A percentile compares a stretch with the other conserved stretches of the same genome.
phyloP scores from a whole-genome alignment of 2,888 invertebrate genomes.

The Habroteleia sp. region DNA sequence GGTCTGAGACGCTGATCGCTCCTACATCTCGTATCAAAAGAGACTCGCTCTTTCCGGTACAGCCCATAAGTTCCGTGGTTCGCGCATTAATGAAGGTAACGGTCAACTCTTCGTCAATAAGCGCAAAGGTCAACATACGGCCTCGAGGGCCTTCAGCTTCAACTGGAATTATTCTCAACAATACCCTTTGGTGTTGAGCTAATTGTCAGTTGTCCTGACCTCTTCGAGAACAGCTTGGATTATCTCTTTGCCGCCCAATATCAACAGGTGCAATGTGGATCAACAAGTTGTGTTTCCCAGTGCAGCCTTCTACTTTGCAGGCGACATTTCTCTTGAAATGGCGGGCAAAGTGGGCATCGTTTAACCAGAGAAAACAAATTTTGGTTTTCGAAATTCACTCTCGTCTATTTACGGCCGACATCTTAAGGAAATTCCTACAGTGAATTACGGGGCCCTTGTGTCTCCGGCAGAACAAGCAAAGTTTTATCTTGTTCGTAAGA shows the following conservation, averaged over 20 bases:
- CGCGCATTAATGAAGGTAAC: neutral
- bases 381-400: neutral
- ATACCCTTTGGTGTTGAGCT: neutral
- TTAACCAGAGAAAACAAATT: neutral
- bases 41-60: neutral
- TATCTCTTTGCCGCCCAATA: neutral
- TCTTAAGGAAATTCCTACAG: neutral
- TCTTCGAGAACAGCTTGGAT: neutral
- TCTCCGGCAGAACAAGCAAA: neutral
- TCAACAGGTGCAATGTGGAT: neutral
- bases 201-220: neutral
- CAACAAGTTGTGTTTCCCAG: neutral
- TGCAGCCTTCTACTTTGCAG: neutral
- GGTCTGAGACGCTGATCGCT: neutral
- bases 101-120: slow-evolving; percentile 6
- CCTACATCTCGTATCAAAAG: neutral
- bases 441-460: neutral
- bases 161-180: neutral
- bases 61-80: neutral
- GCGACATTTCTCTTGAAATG: neutral
- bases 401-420: neutral
- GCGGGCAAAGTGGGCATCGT: neutral
- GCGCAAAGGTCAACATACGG: neutral
- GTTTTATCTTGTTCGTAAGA: neutral
- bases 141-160: neutral